phyloP scores from a whole-genome alignment of 37 sponge, comb jelly and placozoan genomes.

The Ephydatia muelleri region DNA sequence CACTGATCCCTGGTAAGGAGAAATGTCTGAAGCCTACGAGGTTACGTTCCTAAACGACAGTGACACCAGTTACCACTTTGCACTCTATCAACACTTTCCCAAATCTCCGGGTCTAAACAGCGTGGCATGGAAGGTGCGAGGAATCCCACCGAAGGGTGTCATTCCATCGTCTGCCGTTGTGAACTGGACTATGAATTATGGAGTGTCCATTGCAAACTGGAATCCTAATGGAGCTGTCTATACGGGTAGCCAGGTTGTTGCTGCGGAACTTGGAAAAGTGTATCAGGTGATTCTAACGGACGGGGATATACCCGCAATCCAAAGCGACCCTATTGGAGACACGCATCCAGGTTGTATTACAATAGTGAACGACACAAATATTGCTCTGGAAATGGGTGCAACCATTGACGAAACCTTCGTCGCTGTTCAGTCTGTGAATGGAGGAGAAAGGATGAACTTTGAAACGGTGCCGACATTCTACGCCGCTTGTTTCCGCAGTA shows the following conservation, averaged over 20 bases:
- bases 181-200: background rate
- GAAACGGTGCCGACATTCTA: background rate
- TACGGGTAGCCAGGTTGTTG: background rate
- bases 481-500: conserved; percentile 2
- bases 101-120: conserved; percentile 6
- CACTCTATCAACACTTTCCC: conserved; percentile 3
- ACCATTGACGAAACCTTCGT: background rate
- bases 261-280: background rate
- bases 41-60: background rate
- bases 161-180: background rate
- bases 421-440: background rate
- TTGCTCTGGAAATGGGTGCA: background rate
- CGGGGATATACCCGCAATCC: background rate
- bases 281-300: background rate
- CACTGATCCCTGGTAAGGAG: too few species aligned
- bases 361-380: too few species aligned
- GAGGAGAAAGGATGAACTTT: background rate
- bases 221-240: background rate
- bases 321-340: too few species aligned
- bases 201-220: conserved; percentile 1
- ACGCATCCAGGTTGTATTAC: too few species aligned
- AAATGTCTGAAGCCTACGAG: background rate
- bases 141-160: background rate
- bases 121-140: conserved; percentile 10
- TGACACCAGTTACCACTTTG: background rate